Conservation (phyloP, 2,113 vertebrate species). For the Rallus limicola region DNA sequence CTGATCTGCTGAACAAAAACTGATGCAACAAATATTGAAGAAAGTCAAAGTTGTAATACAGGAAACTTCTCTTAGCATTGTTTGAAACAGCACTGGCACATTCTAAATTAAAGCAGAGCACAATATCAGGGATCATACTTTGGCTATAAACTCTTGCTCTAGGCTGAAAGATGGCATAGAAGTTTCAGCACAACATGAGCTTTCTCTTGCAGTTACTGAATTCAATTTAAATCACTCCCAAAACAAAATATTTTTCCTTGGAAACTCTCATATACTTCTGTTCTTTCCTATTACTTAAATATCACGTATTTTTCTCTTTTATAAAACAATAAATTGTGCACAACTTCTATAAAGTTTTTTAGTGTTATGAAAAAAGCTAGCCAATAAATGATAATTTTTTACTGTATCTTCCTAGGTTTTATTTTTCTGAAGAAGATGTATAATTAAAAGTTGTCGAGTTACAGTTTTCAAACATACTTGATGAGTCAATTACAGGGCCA, state of each 20-base stretch:
- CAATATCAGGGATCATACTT: background rate
- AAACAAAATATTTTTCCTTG: background rate
- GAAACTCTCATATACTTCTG: background rate
- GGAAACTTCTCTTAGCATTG: background rate
- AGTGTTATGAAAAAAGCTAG: background rate
- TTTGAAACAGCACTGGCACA: background rate
- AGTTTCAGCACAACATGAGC: background rate
- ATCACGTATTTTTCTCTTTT: background rate
- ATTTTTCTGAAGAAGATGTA: background rate
- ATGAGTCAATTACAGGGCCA: background rate
- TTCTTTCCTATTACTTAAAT: background rate
- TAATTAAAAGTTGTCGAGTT: background rate
- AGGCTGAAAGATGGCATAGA: background rate
- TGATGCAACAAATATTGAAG: background rate
- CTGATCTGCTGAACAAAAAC: background rate
- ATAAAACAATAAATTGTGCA: background rate
- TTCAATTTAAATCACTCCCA: background rate
- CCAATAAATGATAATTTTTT: rapidly evolving
- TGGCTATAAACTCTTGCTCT: background rate
- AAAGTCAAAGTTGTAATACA: background rate
- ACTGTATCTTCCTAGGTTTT: background rate
- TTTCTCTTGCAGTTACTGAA: background rate
- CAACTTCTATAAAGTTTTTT: background rate
- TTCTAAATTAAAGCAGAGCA: background rate
- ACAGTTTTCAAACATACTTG: background rate